Evolutionary conservation across 2,888 invertebrate genomes (phyloP), one percentile per base, ranked within the genome.

Genomic region (Teinopalpus imperialis): DNA sequence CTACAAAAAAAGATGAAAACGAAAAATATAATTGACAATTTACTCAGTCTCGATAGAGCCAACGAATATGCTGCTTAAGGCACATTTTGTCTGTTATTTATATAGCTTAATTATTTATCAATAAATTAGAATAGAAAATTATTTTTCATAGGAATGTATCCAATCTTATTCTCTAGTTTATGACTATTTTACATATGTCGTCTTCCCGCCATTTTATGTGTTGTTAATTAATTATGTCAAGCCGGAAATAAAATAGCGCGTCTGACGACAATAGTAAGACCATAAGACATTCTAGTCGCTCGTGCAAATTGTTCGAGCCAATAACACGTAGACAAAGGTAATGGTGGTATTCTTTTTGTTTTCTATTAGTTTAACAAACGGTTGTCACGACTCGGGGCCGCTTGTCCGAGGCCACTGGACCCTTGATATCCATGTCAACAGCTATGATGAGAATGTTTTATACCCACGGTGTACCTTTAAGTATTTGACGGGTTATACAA

Each of bases 311-410:
- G 75, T 56, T 57, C 64, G 61, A 74, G 69, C 75, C 76, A 76
- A 81, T 53, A 51, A 51, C 47, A 69, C 66, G 70, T 65, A 66
- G 64, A 65, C 65, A 56, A 63, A 62, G 62, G 70, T 76, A 77
- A 76, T 79, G 65, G 71, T 60, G 66, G 74, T 74, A 70, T 74
- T 80, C 77, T 81, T 85, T 81, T 79, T 78, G 74, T 69, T 66
- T 63, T 73, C 70, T 74, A 80, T 81, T 81, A 80, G 79, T 73
- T 66, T 78, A 81, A 82, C 78, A 76, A 80, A 83, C 76, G 69
- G 66, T 62, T 69, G 81, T 85, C 85, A 85, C 83, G 83, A 86
- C 75, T 76, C 68, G 74, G 58, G 74, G 74, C 73, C 65, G 55
- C 55, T 52, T 49, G 44, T 50, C 50, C 42, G 56, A 48, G 53